Base-by-base conservation (phyloP, 1,140 invertebrate species). In the Neodiprion pinetum region DNA sequence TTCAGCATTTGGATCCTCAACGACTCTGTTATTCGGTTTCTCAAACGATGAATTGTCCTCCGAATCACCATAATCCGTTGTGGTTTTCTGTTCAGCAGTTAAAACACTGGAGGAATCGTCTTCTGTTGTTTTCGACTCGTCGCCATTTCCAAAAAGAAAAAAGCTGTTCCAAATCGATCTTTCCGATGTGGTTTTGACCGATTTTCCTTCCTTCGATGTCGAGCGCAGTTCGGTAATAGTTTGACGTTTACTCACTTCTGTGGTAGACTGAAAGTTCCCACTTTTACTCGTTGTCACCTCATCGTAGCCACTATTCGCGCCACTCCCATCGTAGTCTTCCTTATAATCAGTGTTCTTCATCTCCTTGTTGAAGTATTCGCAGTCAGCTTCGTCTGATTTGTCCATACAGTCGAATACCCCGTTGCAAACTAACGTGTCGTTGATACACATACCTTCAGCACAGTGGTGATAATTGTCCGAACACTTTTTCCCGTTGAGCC, bases 301-400 rank as follows among this genome's bases (percentile, higher is more conserved):
- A 14, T 72, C 69, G 14, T 66, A 17, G 17, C 67, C 9, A 7
- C 28, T 9, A 53, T 66, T 17, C 66, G 48, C 5, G n/a, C 23
- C n/a, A 12, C 53, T 5, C n/a, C 53, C 53, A 61, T 14, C 28
- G 28, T 40, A 40, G 28, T 40, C 2, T 40, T 66, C 7, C 28
- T 17, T 12, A n/a, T 49, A 71, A 12, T 75, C 70, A 17, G 48
- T 71, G 11, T 17, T 17, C 23, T 10, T 75, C 47, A 75, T 2
- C 48, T 69, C 17, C 9, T 74, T 69, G 69, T 53, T 75, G 23
- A 61, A 61, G n/a, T 72, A 50, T 2, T 68, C 79, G 78, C 88
- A 90, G 48, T 83, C 77, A 9, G 77, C 79, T 80, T 91, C 90
- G 79, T 91, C 90, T 28, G 82, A 82, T 9, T 80, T 82, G 77